Base-by-base conservation (phyloP, 2,888 invertebrate genomes). In the Schrankia costaestrigalis region DNA sequence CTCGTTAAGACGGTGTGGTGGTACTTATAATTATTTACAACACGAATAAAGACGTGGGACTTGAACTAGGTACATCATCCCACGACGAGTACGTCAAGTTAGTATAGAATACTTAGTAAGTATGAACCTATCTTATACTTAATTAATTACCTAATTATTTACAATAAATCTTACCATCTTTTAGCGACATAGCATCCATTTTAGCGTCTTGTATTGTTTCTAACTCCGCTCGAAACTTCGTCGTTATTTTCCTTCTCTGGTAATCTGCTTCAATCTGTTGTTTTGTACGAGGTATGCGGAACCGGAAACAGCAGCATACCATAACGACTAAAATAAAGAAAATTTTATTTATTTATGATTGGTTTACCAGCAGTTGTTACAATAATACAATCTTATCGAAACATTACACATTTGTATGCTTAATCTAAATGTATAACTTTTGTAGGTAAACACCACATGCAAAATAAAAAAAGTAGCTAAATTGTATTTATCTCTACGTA, bases 231-330 rank as follows among this genome's bases (percentile, higher is more conserved):
- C 94, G 90, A 74, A 97, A 97, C 73, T 94, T 95, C 54, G 90
- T 90, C 0, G 96, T 93, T 27, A 97, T 92, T 74, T 92, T 93
- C 61, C 95, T 93, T 11, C 97, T 89, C 58, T 95, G 93, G 77
- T 94, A 96, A 78, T 97, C 96, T 0, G 96, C 97, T 73, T 97
- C 97, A 46, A 98, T 97, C 80, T 97, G 97, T 77, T 97, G 97
- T 73, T 97, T 97, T 0, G 97, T 97, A 32, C 97, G 90, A 1
- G 97, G 97, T 52, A 98, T 94, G 19, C 97, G 93, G 77, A 97
- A 95, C 51, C 95, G 93, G 62, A 96, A 91, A 69, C 97, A 96
- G 71, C 97, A 97, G 73, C 97, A 97, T 32, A 97, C 83, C 66
- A 96, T 91, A 47, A 97, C 92, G 42, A 94, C 96, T 96, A 68